Evolutionary conservation across 92 coral and sea anemone genomes (phyloP).

Genomic region (Desmophyllum pertusum): DNA sequence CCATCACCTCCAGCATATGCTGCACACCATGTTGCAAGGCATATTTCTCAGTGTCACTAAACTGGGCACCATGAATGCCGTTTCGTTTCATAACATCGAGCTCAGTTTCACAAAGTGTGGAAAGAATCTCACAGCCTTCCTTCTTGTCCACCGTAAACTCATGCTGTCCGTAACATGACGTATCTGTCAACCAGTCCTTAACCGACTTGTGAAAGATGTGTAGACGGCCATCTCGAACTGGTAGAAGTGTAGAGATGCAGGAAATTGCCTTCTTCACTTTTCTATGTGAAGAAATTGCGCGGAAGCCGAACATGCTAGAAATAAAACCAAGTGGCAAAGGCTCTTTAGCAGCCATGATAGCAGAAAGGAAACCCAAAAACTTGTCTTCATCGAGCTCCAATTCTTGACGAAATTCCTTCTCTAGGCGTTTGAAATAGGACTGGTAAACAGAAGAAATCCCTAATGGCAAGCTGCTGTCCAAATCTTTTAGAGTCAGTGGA

Average conservation of each 20-base stretch:
- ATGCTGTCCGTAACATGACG: neutral
- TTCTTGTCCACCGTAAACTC: slow-evolving; percentile 20
- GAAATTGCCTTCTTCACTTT: neutral
- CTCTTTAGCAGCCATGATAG: neutral
- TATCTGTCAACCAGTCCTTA: no score
- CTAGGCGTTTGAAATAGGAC: neutral
- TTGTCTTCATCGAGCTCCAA: neutral
- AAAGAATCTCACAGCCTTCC: slow-evolving; percentile 52
- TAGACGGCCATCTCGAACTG: slow-evolving; percentile 31
- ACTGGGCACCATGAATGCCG: neutral
- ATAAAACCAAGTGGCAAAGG: neutral
- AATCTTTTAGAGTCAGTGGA: neutral
- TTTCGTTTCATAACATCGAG: slow-evolving; percentile 5
- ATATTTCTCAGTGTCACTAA: no score
- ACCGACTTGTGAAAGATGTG: no score
- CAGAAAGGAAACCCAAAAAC: neutral
- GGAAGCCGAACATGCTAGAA: neutral
- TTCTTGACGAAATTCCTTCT: neutral
- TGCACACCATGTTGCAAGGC: slow-evolving; percentile 5
- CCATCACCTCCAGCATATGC: neutral
- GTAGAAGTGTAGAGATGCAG: slow-evolving; percentile 42
- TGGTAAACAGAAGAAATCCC: no score
- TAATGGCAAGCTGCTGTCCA: neutral
- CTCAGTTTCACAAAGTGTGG: slow-evolving; percentile 29
- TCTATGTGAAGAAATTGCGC: neutral